Base-by-base conservation (phyloP, 1,140 invertebrate genomes). In the Drosophila hydei region DNA sequence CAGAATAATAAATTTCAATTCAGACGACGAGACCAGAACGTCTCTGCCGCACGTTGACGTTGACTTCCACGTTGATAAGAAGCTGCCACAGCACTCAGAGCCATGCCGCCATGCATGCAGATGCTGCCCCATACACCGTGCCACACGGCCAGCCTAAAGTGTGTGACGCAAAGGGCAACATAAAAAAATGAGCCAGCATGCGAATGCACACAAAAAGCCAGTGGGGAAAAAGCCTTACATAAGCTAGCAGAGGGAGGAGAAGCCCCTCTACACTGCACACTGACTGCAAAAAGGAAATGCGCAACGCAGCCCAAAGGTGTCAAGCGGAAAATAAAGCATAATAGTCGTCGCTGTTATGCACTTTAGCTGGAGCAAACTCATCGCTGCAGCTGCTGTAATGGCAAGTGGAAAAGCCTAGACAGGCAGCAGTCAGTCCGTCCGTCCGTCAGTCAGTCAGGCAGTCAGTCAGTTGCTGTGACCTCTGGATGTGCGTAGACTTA, bases 1-100 rank as follows among this genome's bases (percentile, higher is more conserved):
- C 81, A 88, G 81, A 85, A 85, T 85, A 85, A 85, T 85, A 87
- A 85, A 85, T 85, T 85, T 88, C 81, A 81, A 88, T 87, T 85
- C 81, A 84, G 77, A 70, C 77, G 54, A 67, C 68, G 73, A 85
- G 64, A 74, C 73, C 14, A 30, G 14, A 71, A 75, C 81, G 80
- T 79, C 77, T 84, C 72, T 81, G 77, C 38, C 52, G 54, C 58
- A 69, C 56, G 76, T 73, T 42, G 50, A 69, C 62, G 61, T 71
- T 61, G 56, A 79, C 75, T 56, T 60, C 61, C 75, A 84, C 55
- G 79, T 78, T 87, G 81, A 85, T 85, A 85, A 85, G 81, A 85
- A 87, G 70, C 38, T 52, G 11, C 12, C 23, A n/a, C 54, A 18
- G 14, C 11, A 48, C 60, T 36, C 23, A 27, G 14, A 25, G 38